These are phyloP conservation scores for Dascyllus trimaculatus DNA, from an alignment of 2,113 vertebrate genomes.

Conservation along the genomic window DNA sequence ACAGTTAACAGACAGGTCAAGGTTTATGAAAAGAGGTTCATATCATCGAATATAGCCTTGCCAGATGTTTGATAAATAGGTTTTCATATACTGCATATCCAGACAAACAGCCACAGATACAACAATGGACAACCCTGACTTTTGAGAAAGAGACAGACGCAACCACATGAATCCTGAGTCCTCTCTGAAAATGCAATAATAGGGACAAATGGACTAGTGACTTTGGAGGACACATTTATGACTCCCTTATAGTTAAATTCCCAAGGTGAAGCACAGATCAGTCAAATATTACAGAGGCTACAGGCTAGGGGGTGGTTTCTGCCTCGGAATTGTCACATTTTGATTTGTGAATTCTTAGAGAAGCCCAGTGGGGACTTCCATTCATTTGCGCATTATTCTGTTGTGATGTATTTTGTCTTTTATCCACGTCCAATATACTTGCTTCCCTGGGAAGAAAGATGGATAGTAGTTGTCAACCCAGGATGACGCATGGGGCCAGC, in stretches of 20 bases:
- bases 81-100: constrained; percentile 10
- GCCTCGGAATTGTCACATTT: constrained; percentile 57
- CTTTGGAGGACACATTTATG: constrained; percentile 45
- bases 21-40: constrained; percentile 16
- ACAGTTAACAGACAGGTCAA: not conserved
- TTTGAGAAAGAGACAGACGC: constrained; percentile 10
- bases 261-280: constrained; percentile 53
- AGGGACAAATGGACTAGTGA: constrained; percentile 42
- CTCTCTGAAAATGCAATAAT: constrained; percentile 45
- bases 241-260: constrained; percentile 46
- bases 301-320: constrained; percentile 18
- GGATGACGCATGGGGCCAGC: constrained; percentile 44
- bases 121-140: constrained; percentile 15
- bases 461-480: constrained; percentile 60
- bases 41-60: constrained; percentile 28
- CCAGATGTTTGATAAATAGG: constrained; percentile 3
- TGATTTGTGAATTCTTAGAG: constrained; percentile 66
- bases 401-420: constrained; percentile 67
- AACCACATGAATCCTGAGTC: not conserved
- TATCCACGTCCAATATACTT: constrained; percentile 55
- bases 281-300: constrained; percentile 39
- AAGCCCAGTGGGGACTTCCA: constrained; percentile 37
- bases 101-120: constrained; percentile 27
- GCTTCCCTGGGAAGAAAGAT: constrained; percentile 62
- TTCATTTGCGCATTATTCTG: constrained; percentile 60